Evolutionary conservation across 1,140 invertebrate genomes (phyloP).

Genomic region (Nasonia giraulti): DNA sequence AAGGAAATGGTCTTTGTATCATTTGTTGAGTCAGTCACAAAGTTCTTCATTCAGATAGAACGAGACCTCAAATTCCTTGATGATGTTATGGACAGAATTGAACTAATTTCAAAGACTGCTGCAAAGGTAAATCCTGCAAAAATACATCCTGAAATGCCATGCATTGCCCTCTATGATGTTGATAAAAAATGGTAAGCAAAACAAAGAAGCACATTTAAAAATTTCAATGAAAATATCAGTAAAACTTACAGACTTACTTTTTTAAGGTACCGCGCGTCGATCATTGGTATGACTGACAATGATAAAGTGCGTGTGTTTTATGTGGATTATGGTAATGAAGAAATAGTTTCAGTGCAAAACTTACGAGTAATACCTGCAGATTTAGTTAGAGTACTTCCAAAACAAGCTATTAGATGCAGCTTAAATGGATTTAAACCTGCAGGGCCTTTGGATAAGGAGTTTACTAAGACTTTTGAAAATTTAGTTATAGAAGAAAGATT

Average conservation of each 20-base stretch:
- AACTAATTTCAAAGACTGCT: conserved; percentile 53
- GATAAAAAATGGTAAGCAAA: conserved; percentile 82
- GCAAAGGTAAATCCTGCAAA: conserved; percentile 72
- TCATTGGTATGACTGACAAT: conserved; percentile 71
- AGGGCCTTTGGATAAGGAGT: conserved; percentile 62
- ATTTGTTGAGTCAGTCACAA: conserved; percentile 81
- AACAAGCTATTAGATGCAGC: conserved; percentile 86
- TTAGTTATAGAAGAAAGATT: conserved; percentile 73
- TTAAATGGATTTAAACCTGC: conserved; percentile 76
- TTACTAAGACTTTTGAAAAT: conserved; percentile 71
- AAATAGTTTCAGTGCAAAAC: conserved; percentile 74
- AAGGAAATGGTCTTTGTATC: conserved; percentile 78
- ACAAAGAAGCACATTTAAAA: background rate
- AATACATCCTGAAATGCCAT: conserved; percentile 78
- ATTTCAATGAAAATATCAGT: background rate
- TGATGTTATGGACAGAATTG: conserved; percentile 57
- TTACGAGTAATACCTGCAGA: conserved; percentile 80
- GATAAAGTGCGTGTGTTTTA: conserved; percentile 78
- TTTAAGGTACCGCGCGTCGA: conserved; percentile 79
- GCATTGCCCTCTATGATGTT: conserved; percentile 82
- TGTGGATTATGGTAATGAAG: conserved; percentile 86
- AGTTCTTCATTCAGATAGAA: conserved; percentile 83
- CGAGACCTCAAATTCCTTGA: conserved; percentile 76
- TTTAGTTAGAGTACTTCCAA: conserved; percentile 77
- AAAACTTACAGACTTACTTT: background rate